These are phyloP conservation scores for Hippocampus mohnikei DNA, from an alignment of 2,113 vertebrate species.

Conservation along the genomic window DNA sequence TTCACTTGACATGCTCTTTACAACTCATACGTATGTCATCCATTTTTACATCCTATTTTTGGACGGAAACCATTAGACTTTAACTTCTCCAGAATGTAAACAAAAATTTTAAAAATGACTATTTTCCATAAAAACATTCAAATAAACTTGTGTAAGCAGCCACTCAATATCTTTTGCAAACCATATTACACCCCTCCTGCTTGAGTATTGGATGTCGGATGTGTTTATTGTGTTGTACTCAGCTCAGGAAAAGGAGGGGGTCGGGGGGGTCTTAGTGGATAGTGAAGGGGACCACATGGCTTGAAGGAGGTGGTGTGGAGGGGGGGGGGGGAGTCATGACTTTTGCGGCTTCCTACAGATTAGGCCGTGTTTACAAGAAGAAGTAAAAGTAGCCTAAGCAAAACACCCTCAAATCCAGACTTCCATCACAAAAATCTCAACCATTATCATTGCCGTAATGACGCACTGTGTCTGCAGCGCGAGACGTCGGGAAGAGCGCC, in stretches of 20 bases:
- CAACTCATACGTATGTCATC: not conserved
- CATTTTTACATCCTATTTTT: not conserved
- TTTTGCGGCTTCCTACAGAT: slow-evolving; percentile 69
- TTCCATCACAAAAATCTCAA: slow-evolving; percentile 41
- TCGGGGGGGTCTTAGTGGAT: slow-evolving; percentile 15
- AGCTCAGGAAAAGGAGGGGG: slow-evolving; percentile 5
- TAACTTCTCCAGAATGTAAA: not conserved
- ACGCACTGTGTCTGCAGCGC: slow-evolving; percentile 11
- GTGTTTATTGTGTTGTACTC: slow-evolving; percentile 29
- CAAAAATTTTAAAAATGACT: not conserved
- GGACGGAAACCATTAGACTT: not conserved
- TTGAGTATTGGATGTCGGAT: slow-evolving; percentile 36
- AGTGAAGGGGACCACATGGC: slow-evolving; percentile 18
- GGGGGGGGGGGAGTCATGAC: slow-evolving; percentile 39
- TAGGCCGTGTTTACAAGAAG: slow-evolving; percentile 65
- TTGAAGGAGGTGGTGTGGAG: not conserved
- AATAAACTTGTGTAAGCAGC: not conserved
- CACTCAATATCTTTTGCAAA: slow-evolving; percentile 1
- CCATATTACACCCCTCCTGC: slow-evolving; percentile 37
- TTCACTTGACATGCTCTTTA: no score
- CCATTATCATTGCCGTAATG: slow-evolving; percentile 34
- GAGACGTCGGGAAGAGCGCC: slow-evolving; percentile 12
- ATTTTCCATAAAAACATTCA: not conserved
- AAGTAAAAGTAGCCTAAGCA: slow-evolving; percentile 54
- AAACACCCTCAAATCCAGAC: slow-evolving; percentile 58